Conservation (phyloP, 1,140 invertebrate species). For the Leguminivora glycinivorella region DNA sequence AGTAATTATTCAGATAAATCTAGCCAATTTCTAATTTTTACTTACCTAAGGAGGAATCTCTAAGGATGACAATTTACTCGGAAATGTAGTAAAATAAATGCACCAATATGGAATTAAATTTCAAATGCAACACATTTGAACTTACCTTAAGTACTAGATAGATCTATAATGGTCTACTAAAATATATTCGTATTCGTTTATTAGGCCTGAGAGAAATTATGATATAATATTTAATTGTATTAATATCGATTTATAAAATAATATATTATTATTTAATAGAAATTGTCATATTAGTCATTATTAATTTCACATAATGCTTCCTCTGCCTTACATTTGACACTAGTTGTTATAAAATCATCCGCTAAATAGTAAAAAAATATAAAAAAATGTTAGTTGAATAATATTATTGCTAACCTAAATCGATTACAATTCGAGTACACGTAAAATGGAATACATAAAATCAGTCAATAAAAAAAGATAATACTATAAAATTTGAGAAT, state of each 20-base stretch:
- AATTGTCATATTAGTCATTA: neutral
- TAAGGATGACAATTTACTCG: neutral
- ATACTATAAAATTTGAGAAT: constrained; percentile 33
- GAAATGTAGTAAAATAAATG: constrained; percentile 48
- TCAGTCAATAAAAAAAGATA: constrained; percentile 35
- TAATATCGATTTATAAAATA: constrained; percentile 31
- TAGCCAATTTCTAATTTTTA: constrained; percentile 22
- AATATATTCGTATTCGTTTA: constrained; percentile 23
- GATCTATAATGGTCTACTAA: constrained; percentile 26
- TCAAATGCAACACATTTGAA: constrained; percentile 33
- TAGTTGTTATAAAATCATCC: constrained; percentile 22
- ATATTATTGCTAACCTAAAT: constrained; percentile 28
- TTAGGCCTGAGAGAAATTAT: neutral
- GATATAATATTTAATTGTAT: constrained; percentile 37
- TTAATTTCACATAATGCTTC: constrained; percentile 9
- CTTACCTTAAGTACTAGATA: constrained; percentile 27
- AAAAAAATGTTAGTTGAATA: constrained; percentile 29
- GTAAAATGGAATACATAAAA: constrained; percentile 33
- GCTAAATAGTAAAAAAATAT: constrained; percentile 27
- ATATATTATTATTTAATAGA: constrained; percentile 20
- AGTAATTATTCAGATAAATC: constrained; percentile 14
- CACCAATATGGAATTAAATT: constrained; percentile 53
- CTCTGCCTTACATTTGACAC: constrained; percentile 30
- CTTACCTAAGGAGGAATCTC: neutral
- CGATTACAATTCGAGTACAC: constrained; percentile 30